Percentiles rank a stretch among this genome's conserved stretches.
These are phyloP conservation scores for Scomber japonicus DNA, from an alignment of 2,113 vertebrate species.

Conservation along the genomic window DNA sequence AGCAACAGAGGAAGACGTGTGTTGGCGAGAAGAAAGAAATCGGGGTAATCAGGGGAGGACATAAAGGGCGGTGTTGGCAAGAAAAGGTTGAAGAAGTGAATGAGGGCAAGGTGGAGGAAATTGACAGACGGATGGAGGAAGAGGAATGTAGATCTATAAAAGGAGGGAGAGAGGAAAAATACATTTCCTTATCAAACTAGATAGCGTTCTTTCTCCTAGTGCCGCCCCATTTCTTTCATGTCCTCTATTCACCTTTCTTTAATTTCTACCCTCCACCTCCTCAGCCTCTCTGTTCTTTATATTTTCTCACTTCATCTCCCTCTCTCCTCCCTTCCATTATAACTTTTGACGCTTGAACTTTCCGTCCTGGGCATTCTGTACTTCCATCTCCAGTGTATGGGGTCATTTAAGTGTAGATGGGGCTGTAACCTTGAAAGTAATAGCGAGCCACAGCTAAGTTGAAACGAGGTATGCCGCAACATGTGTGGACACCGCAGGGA, in stretches of 20 bases:
- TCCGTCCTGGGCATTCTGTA: conserved; percentile 31
- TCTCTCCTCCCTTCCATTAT: conserved; percentile 50
- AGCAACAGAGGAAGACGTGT: neutral
- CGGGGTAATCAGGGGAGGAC: neutral
- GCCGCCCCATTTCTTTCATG: conserved; percentile 50
- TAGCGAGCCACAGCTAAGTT: conserved; percentile 23
- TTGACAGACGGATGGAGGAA: neutral
- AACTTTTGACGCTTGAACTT: conserved; percentile 46
- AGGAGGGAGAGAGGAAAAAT: conserved; percentile 29
- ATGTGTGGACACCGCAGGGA: conserved; percentile 18
- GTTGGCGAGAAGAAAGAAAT: neutral
- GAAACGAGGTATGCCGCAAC: conserved; percentile 21
- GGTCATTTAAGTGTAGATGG: conserved; percentile 43
- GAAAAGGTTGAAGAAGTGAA: conserved; percentile 18
- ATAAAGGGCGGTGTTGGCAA: neutral
- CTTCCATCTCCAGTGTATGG: conserved; percentile 39
- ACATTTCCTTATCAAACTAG: conserved; percentile 58
- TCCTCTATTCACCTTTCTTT: conserved; percentile 62
- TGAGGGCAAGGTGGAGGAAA: neutral
- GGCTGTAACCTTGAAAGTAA: conserved; percentile 54
- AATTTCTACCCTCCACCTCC: conserved; percentile 51
- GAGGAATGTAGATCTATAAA: conserved; percentile 16
- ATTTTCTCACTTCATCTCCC: conserved; percentile 58
- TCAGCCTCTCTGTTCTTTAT: conserved; percentile 45
- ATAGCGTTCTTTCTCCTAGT: conserved; percentile 14